Evolutionary conservation across 2,797 vertebrate genomes (phyloP).

Genomic region (Arctocebus calabarensis): DNA sequence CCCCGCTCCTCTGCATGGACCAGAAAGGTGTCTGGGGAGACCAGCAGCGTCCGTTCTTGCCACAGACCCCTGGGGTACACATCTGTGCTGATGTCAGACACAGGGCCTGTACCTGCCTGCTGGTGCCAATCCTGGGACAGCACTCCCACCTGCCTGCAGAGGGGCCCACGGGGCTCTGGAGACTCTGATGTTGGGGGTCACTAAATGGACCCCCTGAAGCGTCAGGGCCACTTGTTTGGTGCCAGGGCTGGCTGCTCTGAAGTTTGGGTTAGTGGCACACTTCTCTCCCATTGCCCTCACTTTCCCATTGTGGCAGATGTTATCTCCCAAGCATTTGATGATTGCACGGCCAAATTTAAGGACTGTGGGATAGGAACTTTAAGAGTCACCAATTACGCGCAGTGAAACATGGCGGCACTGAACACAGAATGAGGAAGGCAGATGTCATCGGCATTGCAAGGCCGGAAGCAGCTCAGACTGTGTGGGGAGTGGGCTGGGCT

Average conservation of each 20-base stretch:
- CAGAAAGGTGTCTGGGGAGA: background rate
- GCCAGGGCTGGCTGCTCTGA: background rate
- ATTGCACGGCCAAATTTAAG: background rate
- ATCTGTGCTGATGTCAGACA: background rate
- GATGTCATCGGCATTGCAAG: fast-evolving
- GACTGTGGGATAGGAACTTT: background rate
- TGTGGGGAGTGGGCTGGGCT: fast-evolving
- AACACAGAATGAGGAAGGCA: fast-evolving
- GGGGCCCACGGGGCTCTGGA: fast-evolving
- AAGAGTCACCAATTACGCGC: fast-evolving
- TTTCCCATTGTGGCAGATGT: background rate
- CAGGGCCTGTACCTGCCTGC: background rate
- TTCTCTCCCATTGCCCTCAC: background rate
- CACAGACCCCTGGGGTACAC: background rate
- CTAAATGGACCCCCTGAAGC: background rate
- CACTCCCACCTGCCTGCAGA: background rate
- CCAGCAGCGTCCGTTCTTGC: background rate
- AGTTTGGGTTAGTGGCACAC: fast-evolving
- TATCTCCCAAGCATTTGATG: background rate
- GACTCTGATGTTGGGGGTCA: no score
- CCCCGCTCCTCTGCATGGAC: background rate
- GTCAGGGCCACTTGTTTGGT: background rate
- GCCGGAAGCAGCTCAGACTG: background rate
- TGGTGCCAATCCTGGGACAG: background rate
- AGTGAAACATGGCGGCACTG: fast-evolving